phyloP scores from a whole-genome alignment of 2,797 vertebrate genomes.

The Myotis vivesi region DNA sequence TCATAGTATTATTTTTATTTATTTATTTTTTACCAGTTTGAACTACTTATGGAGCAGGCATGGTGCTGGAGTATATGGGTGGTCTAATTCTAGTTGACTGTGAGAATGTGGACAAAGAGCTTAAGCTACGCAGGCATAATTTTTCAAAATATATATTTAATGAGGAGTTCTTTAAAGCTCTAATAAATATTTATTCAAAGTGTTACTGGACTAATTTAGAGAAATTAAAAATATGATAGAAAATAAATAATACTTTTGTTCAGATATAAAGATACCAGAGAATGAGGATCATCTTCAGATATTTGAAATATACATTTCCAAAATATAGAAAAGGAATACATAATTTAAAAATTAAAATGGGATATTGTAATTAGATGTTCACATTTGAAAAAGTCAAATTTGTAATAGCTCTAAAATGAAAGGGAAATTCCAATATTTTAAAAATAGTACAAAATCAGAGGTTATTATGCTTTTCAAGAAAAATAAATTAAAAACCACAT shows the following conservation, averaged over 20 bases:
- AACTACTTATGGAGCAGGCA: background rate
- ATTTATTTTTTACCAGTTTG: background rate
- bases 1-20: background rate
- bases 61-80: background rate
- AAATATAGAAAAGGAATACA: background rate
- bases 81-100: background rate
- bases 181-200: constrained; percentile 4
- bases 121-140: background rate
- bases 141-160: background rate
- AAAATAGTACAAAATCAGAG: background rate
- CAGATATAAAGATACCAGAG: background rate
- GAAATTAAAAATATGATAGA: background rate
- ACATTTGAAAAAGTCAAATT: constrained; percentile 11
- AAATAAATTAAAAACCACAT: background rate
- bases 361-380: background rate
- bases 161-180: background rate
- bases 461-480: background rate
- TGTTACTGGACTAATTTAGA: background rate
- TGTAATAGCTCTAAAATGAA: constrained; percentile 5
- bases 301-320: background rate
- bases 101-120: background rate
- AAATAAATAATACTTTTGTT: background rate
- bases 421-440: background rate
- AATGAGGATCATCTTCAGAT: background rate
- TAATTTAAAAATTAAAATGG: constrained; percentile 11